Evolutionary conservation across 2,113 vertebrate species (phyloP), one percentile per base, ranked within the genome.

Genomic region (Sphaerodactylus townsendi): DNA sequence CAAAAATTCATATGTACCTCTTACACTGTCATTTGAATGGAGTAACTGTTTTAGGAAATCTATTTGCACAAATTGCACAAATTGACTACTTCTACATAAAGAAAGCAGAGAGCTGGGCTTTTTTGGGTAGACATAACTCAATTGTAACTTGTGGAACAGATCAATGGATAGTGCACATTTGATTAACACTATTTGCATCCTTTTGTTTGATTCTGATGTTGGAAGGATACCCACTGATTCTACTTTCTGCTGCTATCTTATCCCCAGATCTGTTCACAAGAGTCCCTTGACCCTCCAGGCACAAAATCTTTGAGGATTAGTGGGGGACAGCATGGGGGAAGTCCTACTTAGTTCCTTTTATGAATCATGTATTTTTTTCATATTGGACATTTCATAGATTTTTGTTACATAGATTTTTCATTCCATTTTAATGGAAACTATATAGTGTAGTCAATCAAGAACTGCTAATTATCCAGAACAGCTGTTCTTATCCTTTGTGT

Each of bases 391-490:
- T 65, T 65, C 8, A 65, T 30, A 65, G 25, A 65, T 65, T 65
- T 30, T 65, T 6, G 35, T 53, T 65, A 33, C 68, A 79, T 41
- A 39, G 4, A 79, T 79, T 77, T 76, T 82, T 87, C 72, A 25
- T 79, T 87, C 83, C 77, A 84, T 86, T 82, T 77, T 1, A 39
- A 78, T 62, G 35, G 77, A 84, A 10, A 11, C 50, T 48, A 10
- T 4, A 25, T 65, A 81, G 30, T 66, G 37, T 86, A 92, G 80
- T 87, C 84, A 90, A 84, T 92, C 41, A 91, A 69, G 81, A 90
- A 94, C 85, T 84, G 85, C 74, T 93, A 91, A 91, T 92, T 87
- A 53, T 77, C 46, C 82, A 2, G 70, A 77, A 85, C 94, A 95
- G 90, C 87, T 94, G 92, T 46, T 93, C 83, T 21, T 30, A 66